Evolutionary conservation across 2,797 vertebrate species (phyloP), one percentile per base, ranked within the genome.

Genomic region (Odontamblyopus rebecca): DNA sequence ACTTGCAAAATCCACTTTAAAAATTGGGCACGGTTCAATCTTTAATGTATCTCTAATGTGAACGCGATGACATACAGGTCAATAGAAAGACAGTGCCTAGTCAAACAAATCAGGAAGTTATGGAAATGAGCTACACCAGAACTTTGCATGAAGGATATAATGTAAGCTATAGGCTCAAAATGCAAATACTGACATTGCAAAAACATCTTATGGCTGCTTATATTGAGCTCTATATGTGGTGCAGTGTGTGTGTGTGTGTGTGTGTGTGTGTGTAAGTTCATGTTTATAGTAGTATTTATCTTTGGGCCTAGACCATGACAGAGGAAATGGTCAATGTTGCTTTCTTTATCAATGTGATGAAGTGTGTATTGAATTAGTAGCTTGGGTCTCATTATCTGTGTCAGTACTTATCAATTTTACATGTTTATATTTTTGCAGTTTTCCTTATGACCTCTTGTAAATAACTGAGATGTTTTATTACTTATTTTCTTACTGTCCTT

Each of bases 21-120:
- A 69, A 64, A 26, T 19, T 23, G 32, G 26, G 64, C 66, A 53
- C 35, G 19, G 30, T 57, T 68, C n/a, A 59, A 60, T 4, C 15
- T 69, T 62, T 35, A 11, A 62, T n/a, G n/a, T 13, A 15, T 35
- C 6, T 38, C 16, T 38, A 62, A 62, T 62, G 1, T 32, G 30
- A 19, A 54, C 23, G 51, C 23, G 19, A 54, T 35, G 30, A 54
- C 50, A 68, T 15, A 18, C 13, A 26, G 23, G 29, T 51, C 65
- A 53, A n/a, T 32, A 54, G 48, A 23, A 7, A 50, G 50, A 53
- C 29, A 13, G 13, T 6, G 56, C 38, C 23, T 15, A 44, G 51
- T 27, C 53, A 57, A 59, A 68, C 30, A 69, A 44, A 59, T 30
- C 67, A 30, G 56, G 54, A 59, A 60, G 67, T 44, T 48, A 57